These are phyloP conservation scores for Plusia festucae DNA, from an alignment of 2,888 invertebrate species.

Conservation along the genomic window DNA sequence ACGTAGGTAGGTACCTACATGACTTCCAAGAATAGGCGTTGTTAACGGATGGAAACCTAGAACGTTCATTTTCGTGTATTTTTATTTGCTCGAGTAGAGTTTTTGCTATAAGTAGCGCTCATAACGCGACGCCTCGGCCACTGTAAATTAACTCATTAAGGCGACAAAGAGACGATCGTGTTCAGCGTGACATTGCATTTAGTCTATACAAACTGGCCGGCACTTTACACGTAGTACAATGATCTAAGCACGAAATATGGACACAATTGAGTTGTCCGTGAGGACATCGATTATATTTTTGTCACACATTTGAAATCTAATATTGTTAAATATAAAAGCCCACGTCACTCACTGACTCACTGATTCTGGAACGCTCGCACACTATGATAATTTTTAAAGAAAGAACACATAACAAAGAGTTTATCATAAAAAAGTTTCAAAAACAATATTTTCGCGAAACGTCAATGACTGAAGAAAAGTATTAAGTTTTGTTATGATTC, in stretches of 20 bases:
- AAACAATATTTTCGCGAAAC: no score
- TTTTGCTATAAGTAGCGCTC: slow-evolving; percentile 50
- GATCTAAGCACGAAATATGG: slow-evolving; percentile 62
- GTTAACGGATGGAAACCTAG: not conserved
- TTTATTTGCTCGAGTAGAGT: slow-evolving; percentile 29
- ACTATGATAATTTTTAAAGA: no score
- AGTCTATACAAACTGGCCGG: slow-evolving; percentile 55
- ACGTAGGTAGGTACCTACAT: slow-evolving; percentile 10
- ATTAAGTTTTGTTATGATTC: no score
- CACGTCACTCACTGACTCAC: no score
- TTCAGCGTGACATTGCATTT: slow-evolving; percentile 70
- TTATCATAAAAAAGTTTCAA: no score
- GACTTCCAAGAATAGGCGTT: slow-evolving; percentile 5
- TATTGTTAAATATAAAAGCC: no score
- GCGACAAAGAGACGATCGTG: slow-evolving; percentile 75
- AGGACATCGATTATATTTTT: slow-evolving; percentile 63
- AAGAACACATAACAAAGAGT: no score
- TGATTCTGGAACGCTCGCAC: no score
- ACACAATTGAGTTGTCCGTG: slow-evolving; percentile 56
- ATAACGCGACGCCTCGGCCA: slow-evolving; percentile 54
- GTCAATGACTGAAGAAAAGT: no score
- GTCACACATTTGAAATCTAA: slow-evolving; percentile 31
- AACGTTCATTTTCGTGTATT: slow-evolving; percentile 14
- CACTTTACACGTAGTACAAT: slow-evolving; percentile 59
- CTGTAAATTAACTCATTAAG: slow-evolving; percentile 72